These are phyloP conservation scores for Chrysodeixis includens DNA, from an alignment of 2,888 invertebrate species.

Conservation along the genomic window DNA sequence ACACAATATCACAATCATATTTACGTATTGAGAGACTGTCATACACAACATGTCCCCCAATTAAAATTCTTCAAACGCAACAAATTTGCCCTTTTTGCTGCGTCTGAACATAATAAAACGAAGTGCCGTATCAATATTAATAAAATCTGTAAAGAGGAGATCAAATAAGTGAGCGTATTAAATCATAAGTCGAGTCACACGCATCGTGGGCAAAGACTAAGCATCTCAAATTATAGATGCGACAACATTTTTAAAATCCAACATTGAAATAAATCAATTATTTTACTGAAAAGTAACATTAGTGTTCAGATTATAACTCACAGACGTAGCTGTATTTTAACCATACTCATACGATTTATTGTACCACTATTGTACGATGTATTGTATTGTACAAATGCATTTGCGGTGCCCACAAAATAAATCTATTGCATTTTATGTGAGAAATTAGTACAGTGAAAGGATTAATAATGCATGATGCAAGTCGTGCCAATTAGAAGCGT, in stretches of 20 bases:
- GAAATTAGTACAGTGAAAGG: constrained; percentile 1
- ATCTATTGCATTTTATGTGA: not conserved
- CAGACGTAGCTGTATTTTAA: no score
- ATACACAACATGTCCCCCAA: no score
- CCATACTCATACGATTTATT: no score
- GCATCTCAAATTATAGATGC: constrained; percentile 12
- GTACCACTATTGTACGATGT: no score
- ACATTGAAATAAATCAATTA: no score
- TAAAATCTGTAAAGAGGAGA: constrained; percentile 51
- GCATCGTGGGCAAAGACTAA: constrained; percentile 49
- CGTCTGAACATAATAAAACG: constrained; percentile 18
- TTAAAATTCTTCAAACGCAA: not conserved
- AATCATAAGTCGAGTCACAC: constrained; percentile 62
- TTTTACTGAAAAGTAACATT: no score
- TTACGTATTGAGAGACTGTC: no score
- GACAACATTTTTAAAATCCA: no score
- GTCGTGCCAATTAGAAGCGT: constrained; percentile 1
- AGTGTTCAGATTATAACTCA: no score
- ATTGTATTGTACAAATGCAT: no score
- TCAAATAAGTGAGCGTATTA: constrained; percentile 65
- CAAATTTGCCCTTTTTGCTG: not conserved
- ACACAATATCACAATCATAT: no score
- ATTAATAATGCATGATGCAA: constrained; percentile 1
- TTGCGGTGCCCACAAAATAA: no score
- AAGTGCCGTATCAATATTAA: constrained; percentile 48